Percentiles rank a stretch among this genome's conserved stretches.
These are phyloP conservation scores for Temnothorax ravouxi DNA, from an alignment of 2,888 invertebrate species.

Conservation along the genomic window DNA sequence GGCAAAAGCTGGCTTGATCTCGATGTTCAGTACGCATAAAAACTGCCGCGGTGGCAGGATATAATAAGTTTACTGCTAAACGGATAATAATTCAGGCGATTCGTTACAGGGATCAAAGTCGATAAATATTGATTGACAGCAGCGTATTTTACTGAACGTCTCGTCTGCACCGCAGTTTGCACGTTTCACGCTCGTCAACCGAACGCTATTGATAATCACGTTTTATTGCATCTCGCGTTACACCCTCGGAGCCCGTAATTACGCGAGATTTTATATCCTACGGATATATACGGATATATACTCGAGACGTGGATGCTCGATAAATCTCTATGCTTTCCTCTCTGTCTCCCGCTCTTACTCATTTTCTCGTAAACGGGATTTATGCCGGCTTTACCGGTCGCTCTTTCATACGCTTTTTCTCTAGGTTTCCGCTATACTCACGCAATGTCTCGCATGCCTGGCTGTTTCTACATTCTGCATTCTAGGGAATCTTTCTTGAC, in stretches of 20 bases:
- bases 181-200: background rate
- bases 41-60: background rate
- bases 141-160: background rate
- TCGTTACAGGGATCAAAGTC: background rate
- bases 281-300: slow-evolving; percentile 9
- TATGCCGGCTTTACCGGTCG: slow-evolving; percentile 48
- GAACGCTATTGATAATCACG: slow-evolving; percentile 37
- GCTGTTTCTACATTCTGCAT: slow-evolving; percentile 64
- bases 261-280: slow-evolving; percentile 60
- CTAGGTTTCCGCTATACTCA: background rate
- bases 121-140: slow-evolving; percentile 12
- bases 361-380: slow-evolving; percentile 64
- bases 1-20: no score
- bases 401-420: slow-evolving; percentile 32
- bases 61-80: slow-evolving; percentile 7
- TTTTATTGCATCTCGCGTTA: slow-evolving; percentile 24
- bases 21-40: no score
- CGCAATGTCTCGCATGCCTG: slow-evolving; percentile 57
- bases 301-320: slow-evolving; percentile 56
- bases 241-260: slow-evolving; percentile 40
- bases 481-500: slow-evolving; percentile 49
- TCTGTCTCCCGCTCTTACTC: slow-evolving; percentile 31
- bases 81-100: background rate
- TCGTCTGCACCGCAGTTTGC: background rate
- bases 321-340: slow-evolving; percentile 51